Base-by-base conservation (phyloP, 2,888 invertebrate species). In the Meliscaeva auricollis region DNA sequence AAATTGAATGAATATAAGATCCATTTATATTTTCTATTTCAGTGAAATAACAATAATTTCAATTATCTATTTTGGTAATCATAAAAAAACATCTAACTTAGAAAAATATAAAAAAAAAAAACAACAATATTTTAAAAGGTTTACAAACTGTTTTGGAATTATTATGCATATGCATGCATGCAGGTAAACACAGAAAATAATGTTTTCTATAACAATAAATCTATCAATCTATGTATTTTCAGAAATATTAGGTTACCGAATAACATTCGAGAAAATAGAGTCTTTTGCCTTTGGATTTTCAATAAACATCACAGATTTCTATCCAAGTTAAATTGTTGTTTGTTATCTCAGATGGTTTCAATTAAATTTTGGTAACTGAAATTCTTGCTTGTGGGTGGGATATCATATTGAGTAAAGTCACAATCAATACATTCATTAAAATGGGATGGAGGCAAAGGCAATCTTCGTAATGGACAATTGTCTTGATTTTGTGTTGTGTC, bases 321-420 rank as follows among this genome's bases (percentile, higher is more conserved):
- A 48, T 48, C 48, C 3, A 17, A 17, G 46, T 46, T 17, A 46
- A 46, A 17, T 46, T 3, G 8, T 46, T 46, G 8, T 50, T 22
- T 22, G 22, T 13, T 50, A 26, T 52, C 22, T 52, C n/a, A 26
- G 50, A 52, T 52, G 26, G 50, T 26, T 52, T 52, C 50, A 52
- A 52, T 52, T 52, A 52, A 52, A 26, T 26, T 26, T 52, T 52
- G 50, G 50, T 52, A 26, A 52, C 26, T 52, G 50, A 52, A 52
- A 52, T 52, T 9, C 22, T 26, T n/a, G 8, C 6, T 17, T 26
- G 26, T 26, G 50, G 26, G 26, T 13, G 50, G 26, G 26, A 52
- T 26, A 52, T 26, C 8, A 26, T 48, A 20, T 20, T 52, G 22
- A 9, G 8, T 20, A 52, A 22, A 26, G 26, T 13, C 26, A 44